phyloP scores from a whole-genome alignment of 2,797 vertebrate genomes.

The Chrysocyon brachyurus region DNA sequence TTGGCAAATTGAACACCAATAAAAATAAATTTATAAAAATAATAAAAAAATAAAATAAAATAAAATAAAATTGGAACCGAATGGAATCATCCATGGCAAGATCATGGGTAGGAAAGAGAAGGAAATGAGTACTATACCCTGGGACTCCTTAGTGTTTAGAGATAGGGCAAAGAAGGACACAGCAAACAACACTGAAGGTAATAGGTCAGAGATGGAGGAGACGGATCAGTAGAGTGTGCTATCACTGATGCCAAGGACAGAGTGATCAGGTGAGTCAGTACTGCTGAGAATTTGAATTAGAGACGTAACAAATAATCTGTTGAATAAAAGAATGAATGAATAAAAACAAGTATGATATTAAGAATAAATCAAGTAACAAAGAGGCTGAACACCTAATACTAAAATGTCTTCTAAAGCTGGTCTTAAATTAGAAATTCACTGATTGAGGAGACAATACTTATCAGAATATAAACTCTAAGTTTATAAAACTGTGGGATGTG shows the following conservation, averaged over 20 bases:
- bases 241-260: background rate
- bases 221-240: background rate
- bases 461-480: background rate
- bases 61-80: background rate
- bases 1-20: too few relatives aligned
- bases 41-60: too few relatives aligned
- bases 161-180: background rate
- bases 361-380: background rate
- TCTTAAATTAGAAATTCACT: background rate
- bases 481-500: background rate
- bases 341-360: background rate
- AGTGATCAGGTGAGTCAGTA: background rate
- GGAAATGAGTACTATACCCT: background rate
- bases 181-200: background rate
- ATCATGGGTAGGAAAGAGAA: background rate
- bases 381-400: background rate
- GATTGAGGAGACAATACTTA: background rate
- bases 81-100: background rate
- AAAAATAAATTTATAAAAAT: too few relatives aligned
- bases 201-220: background rate
- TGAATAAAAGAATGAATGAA: background rate
- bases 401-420: background rate
- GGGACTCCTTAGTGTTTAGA: background rate
- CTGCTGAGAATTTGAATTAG: background rate
- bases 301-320: background rate